Percentiles rank a stretch among this genome's conserved stretches.
These are phyloP conservation scores for Ceryle rudis DNA, from an alignment of 2,797 vertebrate genomes.

Conservation along the genomic window DNA sequence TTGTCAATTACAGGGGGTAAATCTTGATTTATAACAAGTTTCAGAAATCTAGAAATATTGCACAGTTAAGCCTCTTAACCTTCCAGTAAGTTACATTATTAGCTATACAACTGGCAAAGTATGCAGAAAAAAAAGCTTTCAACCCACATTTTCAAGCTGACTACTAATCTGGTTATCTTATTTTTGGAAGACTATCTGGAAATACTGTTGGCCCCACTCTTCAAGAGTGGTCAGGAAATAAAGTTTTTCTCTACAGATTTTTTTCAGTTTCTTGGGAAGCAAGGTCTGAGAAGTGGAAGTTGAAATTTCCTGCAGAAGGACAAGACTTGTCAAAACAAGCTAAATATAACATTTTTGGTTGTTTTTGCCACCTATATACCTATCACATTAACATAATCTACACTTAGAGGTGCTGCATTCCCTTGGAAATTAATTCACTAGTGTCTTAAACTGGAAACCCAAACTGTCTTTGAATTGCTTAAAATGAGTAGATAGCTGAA, in stretches of 20 bases:
- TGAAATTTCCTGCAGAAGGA: background rate
- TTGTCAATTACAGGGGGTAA: background rate
- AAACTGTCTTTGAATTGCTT: background rate
- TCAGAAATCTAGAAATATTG: conserved; percentile 17
- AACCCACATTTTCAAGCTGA: background rate
- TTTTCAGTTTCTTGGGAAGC: background rate
- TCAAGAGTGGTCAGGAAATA: background rate
- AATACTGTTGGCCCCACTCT: background rate
- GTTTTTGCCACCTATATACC: background rate
- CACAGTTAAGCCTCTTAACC: background rate
- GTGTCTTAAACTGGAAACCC: background rate
- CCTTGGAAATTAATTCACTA: background rate
- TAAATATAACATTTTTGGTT: background rate
- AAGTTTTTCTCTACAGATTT: background rate
- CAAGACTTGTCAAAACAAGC: background rate
- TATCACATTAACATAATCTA: background rate
- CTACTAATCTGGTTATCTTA: background rate
- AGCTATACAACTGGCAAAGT: background rate
- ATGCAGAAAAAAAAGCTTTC: background rate
- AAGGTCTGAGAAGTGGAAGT: background rate
- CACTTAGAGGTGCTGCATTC: background rate
- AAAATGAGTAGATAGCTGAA: background rate
- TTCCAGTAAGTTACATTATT: background rate
- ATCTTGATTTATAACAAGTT: background rate
- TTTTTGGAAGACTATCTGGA: background rate